Base-by-base conservation (phyloP, 2,888 invertebrate genomes). In the Agrotis exclamationis region DNA sequence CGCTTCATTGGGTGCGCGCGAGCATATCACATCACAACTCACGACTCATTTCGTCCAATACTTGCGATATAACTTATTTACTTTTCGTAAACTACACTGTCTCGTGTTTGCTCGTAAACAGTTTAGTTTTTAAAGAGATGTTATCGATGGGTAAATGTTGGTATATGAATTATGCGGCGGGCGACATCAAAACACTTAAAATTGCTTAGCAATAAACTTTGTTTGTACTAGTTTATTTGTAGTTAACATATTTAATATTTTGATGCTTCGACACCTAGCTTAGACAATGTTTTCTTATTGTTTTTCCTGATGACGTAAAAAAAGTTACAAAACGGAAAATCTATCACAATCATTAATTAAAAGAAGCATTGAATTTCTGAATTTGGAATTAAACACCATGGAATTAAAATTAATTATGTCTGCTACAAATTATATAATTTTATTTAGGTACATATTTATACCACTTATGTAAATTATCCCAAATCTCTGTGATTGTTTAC, bases 1-100 rank as follows among this genome's bases (percentile, higher is more conserved):
- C 85, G 86, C 82, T 83, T 74, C 80, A 86, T 85, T 86, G 80
- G 62, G 56, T 85, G 80, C 84, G 86, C 79, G 71, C 59, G 67
- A 65, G 76, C 80, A 83, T 85, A 79, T 76, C 65, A 45, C 51
- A 62, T 74, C 51, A 65, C 65, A 18, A 73, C 66, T 73, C 54
- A 67, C 60, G 51, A 56, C 39, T 76, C 48, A 54, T 59, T 76
- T 33, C 44, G 60, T 63, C 56, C 20, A 72, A 57, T 83, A 53
- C 62, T 64, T 74, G 57, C 47, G 65, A 77, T 81, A 76, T 75
- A 67, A 59, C 28, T 63, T 75, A 70, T 82, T 73, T 72, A 70
- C 60, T 67, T 69, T 66, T 47, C 54, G 11, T 44, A 71, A 47
- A 62, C 24, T 48, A 51, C 14, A 24, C 33, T 33, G 33, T 33